phyloP scores from a whole-genome alignment of 2,888 invertebrate genomes.

The Drosophila emarginata region DNA sequence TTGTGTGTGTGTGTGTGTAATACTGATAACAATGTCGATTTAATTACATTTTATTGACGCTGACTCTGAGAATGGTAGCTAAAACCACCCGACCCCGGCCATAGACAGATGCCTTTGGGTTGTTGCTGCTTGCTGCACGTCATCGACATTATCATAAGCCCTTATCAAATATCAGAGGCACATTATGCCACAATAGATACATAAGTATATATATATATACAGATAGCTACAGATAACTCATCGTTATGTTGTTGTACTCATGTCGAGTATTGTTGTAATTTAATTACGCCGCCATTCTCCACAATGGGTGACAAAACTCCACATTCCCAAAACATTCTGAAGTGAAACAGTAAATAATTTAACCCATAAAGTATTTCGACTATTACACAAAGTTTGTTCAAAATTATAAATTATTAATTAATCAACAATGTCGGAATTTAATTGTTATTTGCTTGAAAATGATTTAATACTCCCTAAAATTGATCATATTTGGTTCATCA shows the following conservation, averaged over 20 bases:
- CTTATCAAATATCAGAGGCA: conserved; percentile 56
- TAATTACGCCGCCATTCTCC: conserved; percentile 48
- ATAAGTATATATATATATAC: conserved; percentile 9
- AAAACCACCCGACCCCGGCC: conserved; percentile 8
- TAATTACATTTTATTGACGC: conserved; percentile 76
- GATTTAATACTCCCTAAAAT: no score
- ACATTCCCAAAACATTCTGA: not conserved
- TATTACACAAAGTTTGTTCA: conserved; percentile 9
- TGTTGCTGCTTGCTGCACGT: conserved; percentile 43
- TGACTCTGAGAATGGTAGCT: conserved; percentile 27
- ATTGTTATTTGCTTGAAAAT: no score
- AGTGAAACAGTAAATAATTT: not conserved
- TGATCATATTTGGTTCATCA: no score
- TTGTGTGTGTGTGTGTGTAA: conserved; percentile 25
- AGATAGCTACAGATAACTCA: conserved; percentile 5
- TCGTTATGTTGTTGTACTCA: conserved; percentile 12
- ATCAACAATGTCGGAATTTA: no score
- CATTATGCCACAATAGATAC: conserved; percentile 37
- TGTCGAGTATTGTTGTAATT: conserved; percentile 46
- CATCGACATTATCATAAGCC: conserved; percentile 57
- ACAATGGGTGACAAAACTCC: not conserved
- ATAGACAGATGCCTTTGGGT: conserved; percentile 19
- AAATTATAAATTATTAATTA: not conserved
- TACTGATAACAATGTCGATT: conserved; percentile 73
- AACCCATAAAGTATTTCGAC: conserved; percentile 15